These are phyloP conservation scores for Oceanodroma tethys DNA, from an alignment of 2,113 vertebrate genomes.

Conservation along the genomic window DNA sequence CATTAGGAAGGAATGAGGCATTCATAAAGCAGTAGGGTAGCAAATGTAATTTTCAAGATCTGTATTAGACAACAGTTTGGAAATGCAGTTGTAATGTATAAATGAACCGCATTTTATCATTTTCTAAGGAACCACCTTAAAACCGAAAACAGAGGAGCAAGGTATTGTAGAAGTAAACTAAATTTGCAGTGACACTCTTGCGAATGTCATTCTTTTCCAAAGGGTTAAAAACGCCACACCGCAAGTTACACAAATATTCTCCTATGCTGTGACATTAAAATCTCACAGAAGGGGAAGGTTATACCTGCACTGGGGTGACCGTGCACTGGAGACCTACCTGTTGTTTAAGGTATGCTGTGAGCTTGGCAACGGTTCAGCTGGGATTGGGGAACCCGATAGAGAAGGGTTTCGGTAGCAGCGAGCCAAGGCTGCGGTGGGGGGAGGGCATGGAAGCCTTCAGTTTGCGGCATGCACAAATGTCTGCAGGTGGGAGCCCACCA, in stretches of 20 bases:
- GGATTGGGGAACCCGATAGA: background rate
- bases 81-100: background rate
- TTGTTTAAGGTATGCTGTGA: background rate
- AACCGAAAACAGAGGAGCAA: background rate
- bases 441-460: background rate
- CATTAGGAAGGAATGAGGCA: background rate
- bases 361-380: background rate
- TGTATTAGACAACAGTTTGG: background rate
- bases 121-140: background rate
- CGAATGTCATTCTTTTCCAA: background rate
- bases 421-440: accelerated
- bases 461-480: accelerated
- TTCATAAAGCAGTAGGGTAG: background rate
- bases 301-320: background rate
- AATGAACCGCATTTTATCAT: background rate
- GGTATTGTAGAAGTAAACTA: background rate
- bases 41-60: background rate
- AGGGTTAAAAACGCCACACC: background rate
- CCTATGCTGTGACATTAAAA: background rate
- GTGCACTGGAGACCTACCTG: background rate
- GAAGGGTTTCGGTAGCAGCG: background rate
- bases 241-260: background rate
- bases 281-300: background rate
- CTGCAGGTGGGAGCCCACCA: background rate
- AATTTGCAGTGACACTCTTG: background rate